Percentiles rank a stretch among this genome's conserved stretches.
These are phyloP conservation scores for Poeciliopsis occidentalis DNA, from an alignment of 2,113 vertebrate species.

Conservation along the genomic window DNA sequence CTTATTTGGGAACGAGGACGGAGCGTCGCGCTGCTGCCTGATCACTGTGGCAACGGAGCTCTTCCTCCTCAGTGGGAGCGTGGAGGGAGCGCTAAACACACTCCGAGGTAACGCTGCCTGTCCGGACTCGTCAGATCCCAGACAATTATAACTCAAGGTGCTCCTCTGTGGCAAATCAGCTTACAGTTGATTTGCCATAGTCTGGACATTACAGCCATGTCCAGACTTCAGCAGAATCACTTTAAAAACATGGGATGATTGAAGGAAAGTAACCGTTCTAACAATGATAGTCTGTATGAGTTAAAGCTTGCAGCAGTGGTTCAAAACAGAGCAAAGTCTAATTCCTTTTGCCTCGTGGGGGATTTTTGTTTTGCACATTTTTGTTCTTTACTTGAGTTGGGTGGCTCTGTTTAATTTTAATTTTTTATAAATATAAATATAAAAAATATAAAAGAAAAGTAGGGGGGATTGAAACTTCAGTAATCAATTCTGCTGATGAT, in stretches of 20 bases:
- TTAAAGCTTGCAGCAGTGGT: constrained; percentile 73
- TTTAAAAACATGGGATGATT: constrained; percentile 42
- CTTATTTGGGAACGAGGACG: constrained; percentile 80
- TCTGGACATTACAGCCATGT: constrained; percentile 33
- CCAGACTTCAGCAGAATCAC: constrained; percentile 60
- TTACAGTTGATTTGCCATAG: not conserved
- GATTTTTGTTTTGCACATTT: constrained; percentile 95
- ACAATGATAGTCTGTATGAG: constrained; percentile 76
- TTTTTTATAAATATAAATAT: not conserved
- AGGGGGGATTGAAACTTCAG: too few species aligned
- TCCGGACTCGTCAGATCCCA: not conserved
- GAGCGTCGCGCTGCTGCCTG: constrained; percentile 85
- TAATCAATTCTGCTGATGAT: too few species aligned
- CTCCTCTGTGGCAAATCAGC: not conserved
- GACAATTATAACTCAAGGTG: not conserved
- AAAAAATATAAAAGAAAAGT: too few species aligned
- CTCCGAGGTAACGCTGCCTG: constrained; percentile 82
- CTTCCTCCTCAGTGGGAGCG: constrained; percentile 85
- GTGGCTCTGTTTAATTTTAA: constrained; percentile 80
- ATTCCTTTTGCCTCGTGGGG: constrained; percentile 84
- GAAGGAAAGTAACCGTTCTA: constrained; percentile 68
- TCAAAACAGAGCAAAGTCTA: constrained; percentile 74
- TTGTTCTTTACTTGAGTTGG: constrained; percentile 88
- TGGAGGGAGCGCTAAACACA: constrained; percentile 84
- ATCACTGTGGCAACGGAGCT: constrained; percentile 90